These are phyloP conservation scores for Rhabdomys dilectus DNA, from an alignment of 2,113 vertebrate genomes.

Conservation along the genomic window DNA sequence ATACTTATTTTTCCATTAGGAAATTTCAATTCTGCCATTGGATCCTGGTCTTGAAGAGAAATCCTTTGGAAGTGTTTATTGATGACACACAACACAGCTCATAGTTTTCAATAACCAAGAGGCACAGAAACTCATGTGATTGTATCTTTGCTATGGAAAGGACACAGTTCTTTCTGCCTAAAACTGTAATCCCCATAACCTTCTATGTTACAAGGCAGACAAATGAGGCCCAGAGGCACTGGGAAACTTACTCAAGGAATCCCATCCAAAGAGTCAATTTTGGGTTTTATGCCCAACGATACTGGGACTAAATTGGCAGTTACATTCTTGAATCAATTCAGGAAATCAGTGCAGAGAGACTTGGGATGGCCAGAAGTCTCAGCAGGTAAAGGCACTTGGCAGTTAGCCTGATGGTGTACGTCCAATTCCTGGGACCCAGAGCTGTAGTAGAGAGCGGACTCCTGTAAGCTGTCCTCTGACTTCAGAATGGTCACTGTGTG, in stretches of 20 bases:
- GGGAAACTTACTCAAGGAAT: background rate
- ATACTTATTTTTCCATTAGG: background rate
- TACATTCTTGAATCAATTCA: background rate
- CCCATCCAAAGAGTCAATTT: background rate
- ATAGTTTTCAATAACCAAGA: background rate
- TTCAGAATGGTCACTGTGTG: background rate
- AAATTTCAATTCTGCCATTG: background rate
- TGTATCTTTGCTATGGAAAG: background rate
- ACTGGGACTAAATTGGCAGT: background rate
- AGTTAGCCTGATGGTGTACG: background rate
- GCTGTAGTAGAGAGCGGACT: background rate
- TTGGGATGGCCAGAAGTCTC: background rate
- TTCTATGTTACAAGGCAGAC: background rate
- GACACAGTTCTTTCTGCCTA: background rate
- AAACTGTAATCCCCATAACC: background rate
- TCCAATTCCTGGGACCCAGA: background rate
- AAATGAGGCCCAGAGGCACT: accelerated
- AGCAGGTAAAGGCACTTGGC: background rate
- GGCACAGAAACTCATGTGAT: background rate
- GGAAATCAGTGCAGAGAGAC: background rate
- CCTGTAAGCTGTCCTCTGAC: background rate
- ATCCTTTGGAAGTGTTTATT: background rate
- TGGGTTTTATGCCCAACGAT: background rate
- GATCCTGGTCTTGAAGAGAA: background rate
- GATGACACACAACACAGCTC: background rate